These are phyloP conservation scores for Abrostola triplasia DNA, from an alignment of 2,888 invertebrate species.

Conservation along the genomic window DNA sequence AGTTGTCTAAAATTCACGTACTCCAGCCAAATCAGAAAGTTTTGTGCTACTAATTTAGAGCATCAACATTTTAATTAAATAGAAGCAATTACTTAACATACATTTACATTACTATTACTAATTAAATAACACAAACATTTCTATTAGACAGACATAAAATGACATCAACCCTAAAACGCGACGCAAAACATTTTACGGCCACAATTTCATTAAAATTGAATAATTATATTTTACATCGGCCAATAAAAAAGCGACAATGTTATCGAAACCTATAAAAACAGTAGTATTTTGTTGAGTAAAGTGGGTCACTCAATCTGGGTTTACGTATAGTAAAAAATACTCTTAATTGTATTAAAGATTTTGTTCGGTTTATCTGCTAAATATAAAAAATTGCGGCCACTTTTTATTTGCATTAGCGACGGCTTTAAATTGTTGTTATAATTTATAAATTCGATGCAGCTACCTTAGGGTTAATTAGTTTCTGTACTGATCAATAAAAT, in stretches of 20 bases:
- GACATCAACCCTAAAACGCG: slow-evolving; percentile 19
- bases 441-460: no score
- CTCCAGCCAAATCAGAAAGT: neutral
- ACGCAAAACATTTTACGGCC: slow-evolving; percentile 8
- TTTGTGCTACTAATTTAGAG: neutral
- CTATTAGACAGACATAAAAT: neutral
- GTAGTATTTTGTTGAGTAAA: slow-evolving; percentile 26
- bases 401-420: slow-evolving; percentile 3
- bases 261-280: slow-evolving; percentile 39
- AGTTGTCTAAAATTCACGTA: neutral
- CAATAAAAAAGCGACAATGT: slow-evolving; percentile 50
- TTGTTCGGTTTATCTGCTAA: slow-evolving; percentile 13
- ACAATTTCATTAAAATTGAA: slow-evolving; percentile 19
- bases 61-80: slow-evolving; percentile 11
- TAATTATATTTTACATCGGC: slow-evolving; percentile 34
- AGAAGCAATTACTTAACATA: neutral
- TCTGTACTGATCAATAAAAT: no score
- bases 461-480: no score
- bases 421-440: neutral
- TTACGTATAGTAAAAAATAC: slow-evolving; percentile 47
- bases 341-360: slow-evolving; percentile 34
- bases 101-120: neutral
- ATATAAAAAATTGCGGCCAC: slow-evolving; percentile 9
- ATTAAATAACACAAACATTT: neutral
- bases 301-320: slow-evolving; percentile 50